Evolutionary conservation across 2,888 invertebrate genomes (phyloP), one percentile per base, ranked within the genome.

Genomic region (Serrognathus titanus): DNA sequence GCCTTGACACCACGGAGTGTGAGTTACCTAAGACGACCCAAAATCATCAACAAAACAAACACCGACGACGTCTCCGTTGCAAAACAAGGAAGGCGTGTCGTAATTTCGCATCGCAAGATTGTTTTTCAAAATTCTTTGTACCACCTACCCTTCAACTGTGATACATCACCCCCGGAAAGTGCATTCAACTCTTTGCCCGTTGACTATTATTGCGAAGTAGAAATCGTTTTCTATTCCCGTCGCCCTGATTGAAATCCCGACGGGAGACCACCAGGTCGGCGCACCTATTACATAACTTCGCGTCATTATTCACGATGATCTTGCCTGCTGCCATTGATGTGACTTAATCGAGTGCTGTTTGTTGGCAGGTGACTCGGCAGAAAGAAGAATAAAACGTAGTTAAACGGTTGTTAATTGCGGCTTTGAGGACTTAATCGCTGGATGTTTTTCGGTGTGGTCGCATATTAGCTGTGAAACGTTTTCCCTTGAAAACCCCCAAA

Each of bases 391-490:
- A 62, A 66, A 65, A 63, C 56, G 52, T 58, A 55, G 56, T 62
- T 67, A 67, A 67, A 67, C 65, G 68, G 60, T 64, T 60, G 63
- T 67, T 68, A 68, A 68, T 67, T 66, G 64, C 38, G 54, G 53
- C 57, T 55, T 51, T 58, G 64, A 66, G 55, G 51, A 62, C 65
- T 65, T 66, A 64, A 66, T 66, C 63, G 55, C 57, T 48, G 31
- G 46, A 51, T 40, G 24, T 48, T 37, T 43, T 57, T 57, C 52
- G 51, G 56, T 56, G 48, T 52, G 56, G 56, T 36, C 51, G 52
- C 37, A 57, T 43, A 57, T 48, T 57, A 46, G 51, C 45, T 55
- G 13, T 49, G 41, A 54, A 31, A 31, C 24, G 4, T 31, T 31
- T 31, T 31, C 24, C 24, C 24, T 3, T 6, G 24, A 31, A 7